These are phyloP conservation scores for Glaucomys volans DNA, from an alignment of 2,113 vertebrate species.

Conservation along the genomic window DNA sequence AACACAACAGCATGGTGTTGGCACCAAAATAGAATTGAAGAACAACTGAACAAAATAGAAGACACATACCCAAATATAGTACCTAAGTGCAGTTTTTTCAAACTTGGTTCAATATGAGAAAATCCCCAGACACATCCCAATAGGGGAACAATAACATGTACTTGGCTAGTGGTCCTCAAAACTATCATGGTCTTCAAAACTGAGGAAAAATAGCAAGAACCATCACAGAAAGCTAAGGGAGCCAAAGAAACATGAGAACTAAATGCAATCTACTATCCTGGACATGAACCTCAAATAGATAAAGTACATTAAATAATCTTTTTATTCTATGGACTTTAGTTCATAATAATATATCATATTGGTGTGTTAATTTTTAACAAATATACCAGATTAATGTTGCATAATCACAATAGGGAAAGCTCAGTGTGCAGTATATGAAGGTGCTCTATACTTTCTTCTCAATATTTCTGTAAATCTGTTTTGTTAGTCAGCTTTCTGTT, in stretches of 20 bases:
- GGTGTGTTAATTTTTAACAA: not conserved
- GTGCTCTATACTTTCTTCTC: too few relatives aligned
- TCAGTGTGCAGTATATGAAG: not conserved
- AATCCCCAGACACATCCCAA: not conserved
- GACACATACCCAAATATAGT: too few relatives aligned
- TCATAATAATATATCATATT: not conserved
- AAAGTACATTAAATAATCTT: not conserved
- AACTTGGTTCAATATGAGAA: not conserved
- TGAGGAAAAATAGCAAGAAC: constrained; percentile 27
- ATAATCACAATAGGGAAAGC: not conserved
- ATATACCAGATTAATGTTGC: not conserved
- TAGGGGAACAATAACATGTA: not conserved
- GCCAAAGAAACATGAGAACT: not conserved
- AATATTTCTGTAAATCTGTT: not conserved
- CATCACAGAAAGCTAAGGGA: not conserved
- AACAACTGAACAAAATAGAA: too few relatives aligned
- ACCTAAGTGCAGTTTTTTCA: too few relatives aligned
- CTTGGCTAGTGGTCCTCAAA: not conserved
- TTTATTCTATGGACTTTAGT: not conserved
- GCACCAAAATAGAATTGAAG: too few relatives aligned
- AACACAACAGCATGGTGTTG: too few relatives aligned
- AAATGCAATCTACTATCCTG: not conserved
- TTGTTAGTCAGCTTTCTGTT: not conserved
- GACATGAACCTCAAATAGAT: not conserved
- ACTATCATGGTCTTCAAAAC: not conserved